These are phyloP conservation scores for Daboia siamensis DNA, from an alignment of 2,113 vertebrate genomes.

Conservation along the genomic window DNA sequence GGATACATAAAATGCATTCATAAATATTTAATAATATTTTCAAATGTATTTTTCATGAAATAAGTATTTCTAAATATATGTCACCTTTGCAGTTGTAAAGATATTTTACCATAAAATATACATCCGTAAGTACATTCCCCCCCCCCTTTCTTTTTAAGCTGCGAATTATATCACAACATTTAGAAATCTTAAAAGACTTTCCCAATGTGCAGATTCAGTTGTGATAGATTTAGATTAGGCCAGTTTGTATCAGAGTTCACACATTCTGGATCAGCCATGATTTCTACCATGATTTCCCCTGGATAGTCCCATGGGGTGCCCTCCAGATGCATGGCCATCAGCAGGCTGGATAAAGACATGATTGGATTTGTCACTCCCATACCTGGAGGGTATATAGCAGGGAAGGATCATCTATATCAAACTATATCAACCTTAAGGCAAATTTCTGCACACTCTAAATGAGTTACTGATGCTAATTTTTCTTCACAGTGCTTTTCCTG, in stretches of 20 bases:
- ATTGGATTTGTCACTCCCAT: background rate
- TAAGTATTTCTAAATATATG: background rate
- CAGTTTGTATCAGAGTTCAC: background rate
- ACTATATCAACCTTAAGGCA: background rate
- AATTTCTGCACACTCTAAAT: constrained; percentile 13
- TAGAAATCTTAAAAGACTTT: background rate
- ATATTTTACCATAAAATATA: background rate
- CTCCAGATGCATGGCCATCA: background rate
- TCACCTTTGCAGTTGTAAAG: background rate
- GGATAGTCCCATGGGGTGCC: background rate
- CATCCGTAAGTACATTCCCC: background rate
- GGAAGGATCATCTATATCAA: background rate
- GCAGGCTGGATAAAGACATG: background rate
- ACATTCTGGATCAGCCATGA: background rate
- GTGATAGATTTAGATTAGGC: background rate
- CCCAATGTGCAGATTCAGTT: background rate
- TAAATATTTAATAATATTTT: background rate
- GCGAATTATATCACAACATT: background rate
- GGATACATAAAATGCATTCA: background rate
- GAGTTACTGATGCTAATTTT: constrained; percentile 13
- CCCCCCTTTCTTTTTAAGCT: background rate
- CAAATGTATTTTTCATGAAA: background rate
- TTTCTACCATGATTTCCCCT: background rate
- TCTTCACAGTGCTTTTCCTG: background rate
- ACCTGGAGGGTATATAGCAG: background rate